Base-by-base conservation (phyloP, 2,113 vertebrate species). In the Azemiops feae region DNA sequence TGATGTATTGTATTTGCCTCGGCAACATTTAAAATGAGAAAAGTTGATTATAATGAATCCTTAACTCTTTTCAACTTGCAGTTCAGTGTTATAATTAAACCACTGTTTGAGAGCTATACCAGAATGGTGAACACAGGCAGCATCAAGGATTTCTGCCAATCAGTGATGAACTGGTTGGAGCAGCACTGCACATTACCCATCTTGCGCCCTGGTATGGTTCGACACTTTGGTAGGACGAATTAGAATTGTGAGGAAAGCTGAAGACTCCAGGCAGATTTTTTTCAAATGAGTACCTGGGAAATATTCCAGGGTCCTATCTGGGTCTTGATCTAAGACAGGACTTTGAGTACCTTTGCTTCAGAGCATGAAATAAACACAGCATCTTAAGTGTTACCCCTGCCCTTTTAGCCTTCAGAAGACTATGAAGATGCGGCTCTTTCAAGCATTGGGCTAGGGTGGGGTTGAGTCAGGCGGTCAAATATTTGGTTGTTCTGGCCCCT, bases 131-230 rank as follows among this genome's bases (percentile, higher is more conserved):
- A 43, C 86, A 91, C 86, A 4, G 16, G 64, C 86, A 89, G 12
- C 54, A 12, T 88, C 54, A 81, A 92, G 89, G 93, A 94, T 18
- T 92, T 94, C 64, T 92, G 85, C 93, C 85, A 91, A 34, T 94
- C 93, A 3, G 92, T 94, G 45, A 30, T 94, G 45, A 88, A 9
- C 47, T 94, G 92, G 92, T 85, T 91, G 93, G 92, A 92, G 34
- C 69, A 64, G 55, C 92, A 89, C 53, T 92, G 93, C 34, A 23
- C 91, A 45, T 47, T 94, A 47, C 91, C 91, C 12, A n/a, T 94
- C 89, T 92, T 94, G 89, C 86, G 91, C 1, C 91, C 93, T 9
- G 91, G 91, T 91, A 94, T 43, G 89, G 30, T 57, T 92, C 14
- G 53, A 43, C n/a, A 86, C 34, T 39, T 81, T 43, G 74, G 18